Base-by-base conservation (phyloP, 2,888 invertebrate genomes). In the Dynastes grantii region DNA sequence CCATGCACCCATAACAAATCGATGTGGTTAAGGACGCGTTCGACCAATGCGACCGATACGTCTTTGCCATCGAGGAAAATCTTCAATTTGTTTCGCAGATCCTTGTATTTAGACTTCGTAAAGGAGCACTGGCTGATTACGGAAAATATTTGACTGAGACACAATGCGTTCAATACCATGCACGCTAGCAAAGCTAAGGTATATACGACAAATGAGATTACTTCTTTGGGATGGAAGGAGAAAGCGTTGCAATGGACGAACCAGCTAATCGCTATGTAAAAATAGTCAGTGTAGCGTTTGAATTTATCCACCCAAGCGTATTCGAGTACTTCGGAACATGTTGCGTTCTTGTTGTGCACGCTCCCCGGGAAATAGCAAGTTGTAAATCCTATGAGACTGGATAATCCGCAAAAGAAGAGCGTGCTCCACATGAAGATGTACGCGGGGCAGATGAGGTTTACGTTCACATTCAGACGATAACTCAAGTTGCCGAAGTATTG, bases 1-100 rank as follows among this genome's bases (percentile, higher is more conserved):
- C 32, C 77, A 29, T 45, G 73, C 40, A 70, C 53, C 82, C 83
- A 83, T n/a, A 81, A 49, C 40, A 81, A 29, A 4, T 76, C 55
- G 13, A 78, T 53, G 76, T 81, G 81, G 53, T 70, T 76, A 3
- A 49, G 37, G 0, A 80, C 67, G 32, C 79, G 78, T 22, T 80
- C 78, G 3, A 79, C 11, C 6, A 81, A 22, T 0, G 81, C 64
- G 2, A 65, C 55, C 1, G 81, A 81, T 32, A 75, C 77, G 32
- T 79, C 61, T 45, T 75, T 77, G 58, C 53, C n/a, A 13, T 67
- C 58, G 55, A 79, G 27, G 45, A 77, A 79, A 16, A 40, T 55
- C 16, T 58, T 49, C 27, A 77, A 9, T 22, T 55, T 70, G 49
- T 75, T 73, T 6, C 55, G 27, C n/a, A 77, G 64, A 16, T 75